phyloP scores from a whole-genome alignment of 1,140 invertebrate genomes.

The Chionoecetes opilio region DNA sequence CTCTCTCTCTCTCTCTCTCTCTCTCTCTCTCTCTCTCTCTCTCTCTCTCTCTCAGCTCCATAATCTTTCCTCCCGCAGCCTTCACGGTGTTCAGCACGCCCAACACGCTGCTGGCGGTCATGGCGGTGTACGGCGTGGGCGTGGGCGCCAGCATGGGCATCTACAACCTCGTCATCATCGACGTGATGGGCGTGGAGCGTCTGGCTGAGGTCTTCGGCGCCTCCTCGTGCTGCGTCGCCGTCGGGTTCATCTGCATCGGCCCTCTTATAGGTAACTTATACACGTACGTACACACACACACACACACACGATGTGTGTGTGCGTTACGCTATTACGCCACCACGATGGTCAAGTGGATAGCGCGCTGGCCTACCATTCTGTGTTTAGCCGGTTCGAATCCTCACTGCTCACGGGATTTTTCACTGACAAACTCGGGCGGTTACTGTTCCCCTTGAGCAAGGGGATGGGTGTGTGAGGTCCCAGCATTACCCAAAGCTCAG shows the following conservation, averaged over 20 bases:
- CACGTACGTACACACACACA: too few relatives aligned
- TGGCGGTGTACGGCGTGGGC: conserved; percentile 50
- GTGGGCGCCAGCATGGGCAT: conserved; percentile 60
- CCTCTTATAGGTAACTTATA: conserved; percentile 69
- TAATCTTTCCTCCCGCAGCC: not conserved
- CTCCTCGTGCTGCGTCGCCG: conserved; percentile 12
- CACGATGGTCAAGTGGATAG: too few relatives aligned
- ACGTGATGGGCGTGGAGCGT: conserved; percentile 59
- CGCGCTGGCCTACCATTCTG: too few relatives aligned
- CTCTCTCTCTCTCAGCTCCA: not conserved
- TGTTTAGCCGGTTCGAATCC: too few relatives aligned
- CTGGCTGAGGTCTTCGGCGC: conserved; percentile 42
- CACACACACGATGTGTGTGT: too few relatives aligned
- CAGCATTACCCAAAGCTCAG: too few relatives aligned
- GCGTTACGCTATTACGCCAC: too few relatives aligned
- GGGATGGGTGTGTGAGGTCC: too few relatives aligned
- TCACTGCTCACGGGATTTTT: too few relatives aligned
- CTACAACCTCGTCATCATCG: conserved; percentile 70
- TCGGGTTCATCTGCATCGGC: conserved; percentile 51
- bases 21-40: not conserved
- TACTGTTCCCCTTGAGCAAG: too few relatives aligned
- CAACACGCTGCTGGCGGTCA: not conserved
- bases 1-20: not conserved
- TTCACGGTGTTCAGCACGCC: not conserved
- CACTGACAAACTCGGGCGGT: too few relatives aligned